Percentiles rank a stretch among this genome's conserved stretches.
Conservation (phyloP, 53 echinoderm and acorn worm genomes). For the Stichopus horrens region DNA sequence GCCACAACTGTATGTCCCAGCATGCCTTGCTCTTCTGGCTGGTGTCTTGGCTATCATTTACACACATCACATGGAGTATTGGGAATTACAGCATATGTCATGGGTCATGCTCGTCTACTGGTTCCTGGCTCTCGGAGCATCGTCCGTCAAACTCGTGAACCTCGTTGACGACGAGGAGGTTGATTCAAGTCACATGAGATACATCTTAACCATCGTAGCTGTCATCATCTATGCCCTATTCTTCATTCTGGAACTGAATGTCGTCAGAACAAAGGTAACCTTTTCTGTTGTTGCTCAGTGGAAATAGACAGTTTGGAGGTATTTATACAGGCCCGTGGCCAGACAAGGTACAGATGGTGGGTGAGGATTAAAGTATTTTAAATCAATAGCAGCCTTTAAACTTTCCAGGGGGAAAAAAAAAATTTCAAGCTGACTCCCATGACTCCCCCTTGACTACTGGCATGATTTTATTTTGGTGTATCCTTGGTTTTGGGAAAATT, state of each 20-base stretch:
- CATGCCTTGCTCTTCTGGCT: slow-evolving; percentile 56
- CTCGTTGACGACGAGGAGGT: slow-evolving; percentile 34
- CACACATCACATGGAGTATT: slow-evolving; percentile 66
- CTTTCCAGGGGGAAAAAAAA: no score
- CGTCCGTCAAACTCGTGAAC: slow-evolving; percentile 9
- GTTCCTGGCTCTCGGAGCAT: slow-evolving; percentile 47
- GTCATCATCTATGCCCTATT: slow-evolving; percentile 40
- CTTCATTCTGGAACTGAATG: slow-evolving; percentile 40
- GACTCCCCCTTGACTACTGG: no score
- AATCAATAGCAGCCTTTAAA: no score
- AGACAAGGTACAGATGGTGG: no score
- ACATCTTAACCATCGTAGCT: slow-evolving; percentile 8
- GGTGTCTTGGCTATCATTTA: slow-evolving; percentile 58
- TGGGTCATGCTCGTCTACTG: slow-evolving; percentile 65
- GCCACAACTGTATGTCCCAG: slow-evolving; percentile 76
- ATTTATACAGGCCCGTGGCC: no score
- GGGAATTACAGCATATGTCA: slow-evolving; percentile 67
- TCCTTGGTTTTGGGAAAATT: no score
- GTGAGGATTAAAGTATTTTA: no score
- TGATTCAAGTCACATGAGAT: slow-evolving; percentile 9
- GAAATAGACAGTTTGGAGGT: no score
- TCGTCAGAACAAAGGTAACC: slow-evolving; percentile 52
- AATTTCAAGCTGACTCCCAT: no score
- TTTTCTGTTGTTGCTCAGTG: neutral
- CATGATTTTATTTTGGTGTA: no score